Evolutionary conservation across 2,113 vertebrate genomes (phyloP).

Genomic region (Platycercus adscitus): DNA sequence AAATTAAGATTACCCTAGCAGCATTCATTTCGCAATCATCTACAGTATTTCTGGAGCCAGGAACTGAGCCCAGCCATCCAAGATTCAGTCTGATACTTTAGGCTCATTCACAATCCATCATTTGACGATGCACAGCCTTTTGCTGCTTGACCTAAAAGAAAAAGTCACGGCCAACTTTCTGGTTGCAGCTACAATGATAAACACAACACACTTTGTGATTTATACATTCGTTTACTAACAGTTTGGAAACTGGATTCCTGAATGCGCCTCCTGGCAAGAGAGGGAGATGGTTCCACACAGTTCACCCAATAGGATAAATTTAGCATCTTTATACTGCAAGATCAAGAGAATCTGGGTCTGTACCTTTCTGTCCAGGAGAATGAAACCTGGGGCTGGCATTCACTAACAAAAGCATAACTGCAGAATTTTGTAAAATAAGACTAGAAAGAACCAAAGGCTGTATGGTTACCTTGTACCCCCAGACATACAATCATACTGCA

Average conservation of each 20-base stretch:
- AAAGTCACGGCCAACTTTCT: background rate
- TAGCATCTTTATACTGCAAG: background rate
- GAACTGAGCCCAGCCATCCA: constrained; percentile 20
- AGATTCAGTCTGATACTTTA: constrained; percentile 23
- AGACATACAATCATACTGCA: background rate
- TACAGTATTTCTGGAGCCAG: constrained; percentile 31
- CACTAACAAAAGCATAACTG: background rate
- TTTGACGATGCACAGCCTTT: constrained; percentile 1
- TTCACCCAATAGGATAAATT: background rate
- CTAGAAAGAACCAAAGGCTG: background rate
- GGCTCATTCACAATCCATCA: constrained; percentile 37
- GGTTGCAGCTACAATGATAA: background rate
- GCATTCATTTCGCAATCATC: constrained; percentile 8
- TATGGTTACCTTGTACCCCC: background rate
- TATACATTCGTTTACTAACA: background rate
- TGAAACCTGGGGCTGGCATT: background rate
- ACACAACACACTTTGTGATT: constrained; percentile 11
- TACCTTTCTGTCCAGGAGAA: background rate
- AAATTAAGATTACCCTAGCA: background rate
- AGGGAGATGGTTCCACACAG: background rate
- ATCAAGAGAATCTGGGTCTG: background rate
- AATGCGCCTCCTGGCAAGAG: background rate
- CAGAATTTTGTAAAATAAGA: background rate
- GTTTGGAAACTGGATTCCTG: background rate
- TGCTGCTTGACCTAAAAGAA: constrained; percentile 28